Evolutionary conservation across 2,888 invertebrate genomes (phyloP), one percentile per base, ranked within the genome.

Genomic region (Terebella lapidaria): DNA sequence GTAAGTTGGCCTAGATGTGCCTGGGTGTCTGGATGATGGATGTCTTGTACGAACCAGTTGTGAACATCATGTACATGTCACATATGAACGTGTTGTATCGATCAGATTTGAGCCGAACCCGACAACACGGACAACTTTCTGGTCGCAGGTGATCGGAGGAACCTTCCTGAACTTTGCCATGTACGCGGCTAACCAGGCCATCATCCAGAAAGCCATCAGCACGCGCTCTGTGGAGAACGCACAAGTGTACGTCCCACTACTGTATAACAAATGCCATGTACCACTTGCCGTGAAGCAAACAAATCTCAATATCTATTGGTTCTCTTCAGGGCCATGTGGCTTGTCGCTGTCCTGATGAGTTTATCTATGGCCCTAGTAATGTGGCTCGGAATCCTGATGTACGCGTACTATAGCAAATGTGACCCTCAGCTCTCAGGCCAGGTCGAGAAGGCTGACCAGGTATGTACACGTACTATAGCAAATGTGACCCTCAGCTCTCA

Each of bases 131-230:
- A 92, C 93, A 75, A 91, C 91, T 22, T 89, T 93, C 67, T 94
- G 92, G 91, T 85, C 87, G 2, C 86, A 90, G 1, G 74, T 89
- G 15, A 81, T 92, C 58, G 94, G 93, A 20, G 92, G 92, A 1
- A 90, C 90, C n/a, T 87, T 93, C 76, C 92, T 92, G 73, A 93
- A 92, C 91, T 85, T 90, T 57, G 89, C 91, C 54, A 88, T 94
- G 86, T 93, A 91, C 80, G 91, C 91, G 76, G 89, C 92, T 28
- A 94, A 93, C 81, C 94, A 94, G 80, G 90, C 92, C 0, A 59
- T 60, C 54, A 65, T 67, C 18, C 67, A 67, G 54, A 67, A 66
- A 54, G 65, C 60, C 45, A 46, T 65, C 42, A 63, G 60, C 55
- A 58, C 59, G 51, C 54, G 56, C 20, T 28, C 53, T 3, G 25